phyloP scores from a whole-genome alignment of 2,797 vertebrate genomes.

The Tokudaia tokunoshimensis region DNA sequence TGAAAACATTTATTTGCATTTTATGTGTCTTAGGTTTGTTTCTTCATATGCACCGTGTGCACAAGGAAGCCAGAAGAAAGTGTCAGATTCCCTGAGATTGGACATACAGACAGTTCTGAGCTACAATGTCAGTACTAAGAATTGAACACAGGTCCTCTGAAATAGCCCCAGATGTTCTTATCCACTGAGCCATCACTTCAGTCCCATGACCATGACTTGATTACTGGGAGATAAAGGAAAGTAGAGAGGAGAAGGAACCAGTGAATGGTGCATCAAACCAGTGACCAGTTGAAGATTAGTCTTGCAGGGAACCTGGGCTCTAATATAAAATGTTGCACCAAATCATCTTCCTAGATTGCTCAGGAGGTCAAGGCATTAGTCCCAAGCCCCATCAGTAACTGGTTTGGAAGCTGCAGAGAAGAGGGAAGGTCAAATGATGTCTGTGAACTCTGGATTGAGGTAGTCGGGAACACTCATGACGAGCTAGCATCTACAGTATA shows the following conservation, averaged over 20 bases:
- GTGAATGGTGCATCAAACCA: neutral
- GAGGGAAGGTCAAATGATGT: neutral
- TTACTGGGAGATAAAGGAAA: slow-evolving; percentile 13
- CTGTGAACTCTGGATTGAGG: neutral
- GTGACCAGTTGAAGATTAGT: neutral
- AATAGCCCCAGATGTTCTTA: neutral
- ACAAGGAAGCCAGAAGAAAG: neutral
- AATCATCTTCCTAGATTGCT: neutral
- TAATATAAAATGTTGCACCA: neutral
- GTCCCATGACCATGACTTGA: slow-evolving; percentile 8
- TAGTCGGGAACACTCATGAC: neutral
- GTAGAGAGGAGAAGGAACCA: neutral
- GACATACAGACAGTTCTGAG: neutral
- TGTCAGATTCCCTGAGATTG: neutral
- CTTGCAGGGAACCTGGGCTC: neutral
- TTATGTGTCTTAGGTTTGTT: neutral
- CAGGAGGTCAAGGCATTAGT: neutral
- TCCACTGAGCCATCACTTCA: neutral
- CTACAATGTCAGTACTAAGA: too few species aligned
- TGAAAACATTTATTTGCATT: neutral
- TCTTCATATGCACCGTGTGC: neutral
- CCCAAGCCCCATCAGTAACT: neutral
- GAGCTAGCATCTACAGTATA: neutral
- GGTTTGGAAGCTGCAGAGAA: neutral
- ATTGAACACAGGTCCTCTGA: neutral